Percentiles rank a stretch among this genome's conserved stretches.
These are phyloP conservation scores for Drosophila merina DNA, from an alignment of 2,888 invertebrate species.

Conservation along the genomic window DNA sequence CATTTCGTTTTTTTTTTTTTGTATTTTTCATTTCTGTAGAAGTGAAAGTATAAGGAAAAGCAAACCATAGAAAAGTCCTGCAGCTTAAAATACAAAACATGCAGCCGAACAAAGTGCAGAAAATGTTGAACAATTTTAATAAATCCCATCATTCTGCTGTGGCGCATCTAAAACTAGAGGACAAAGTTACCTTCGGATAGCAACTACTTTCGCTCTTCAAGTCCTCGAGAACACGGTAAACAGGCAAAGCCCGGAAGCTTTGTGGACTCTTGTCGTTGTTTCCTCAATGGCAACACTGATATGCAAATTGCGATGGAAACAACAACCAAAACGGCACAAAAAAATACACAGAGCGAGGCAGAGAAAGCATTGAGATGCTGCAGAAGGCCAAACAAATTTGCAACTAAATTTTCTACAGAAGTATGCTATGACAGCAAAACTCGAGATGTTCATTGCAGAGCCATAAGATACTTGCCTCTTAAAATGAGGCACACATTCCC, in stretches of 20 bases:
- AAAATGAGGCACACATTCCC: constrained; percentile 3
- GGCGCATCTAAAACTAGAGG: constrained; percentile 12
- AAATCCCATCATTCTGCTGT: constrained; percentile 36
- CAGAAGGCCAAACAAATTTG: constrained; percentile 59
- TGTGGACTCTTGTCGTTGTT: constrained; percentile 25
- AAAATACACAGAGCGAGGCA: constrained; percentile 8
- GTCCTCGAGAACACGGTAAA: constrained; percentile 18
- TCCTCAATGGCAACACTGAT: constrained; percentile 51
- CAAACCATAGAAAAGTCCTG: constrained; percentile 15
- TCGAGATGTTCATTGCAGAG: constrained; percentile 44
- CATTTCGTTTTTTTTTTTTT: constrained; percentile 1
- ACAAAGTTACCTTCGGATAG: constrained; percentile 31
- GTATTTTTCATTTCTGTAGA: background rate
- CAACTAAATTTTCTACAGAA: constrained; percentile 58
- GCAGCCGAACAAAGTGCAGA: constrained; percentile 32
- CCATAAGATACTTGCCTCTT: constrained; percentile 34
- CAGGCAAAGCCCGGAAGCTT: constrained; percentile 21
- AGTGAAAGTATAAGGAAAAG: constrained; percentile 3
- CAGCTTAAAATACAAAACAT: constrained; percentile 15
- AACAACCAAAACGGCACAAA: constrained; percentile 2
- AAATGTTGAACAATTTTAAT: constrained; percentile 42
- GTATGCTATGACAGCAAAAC: constrained; percentile 48
- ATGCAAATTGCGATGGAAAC: constrained; percentile 66
- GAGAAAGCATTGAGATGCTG: constrained; percentile 12
- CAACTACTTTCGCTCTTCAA: constrained; percentile 29